These are phyloP conservation scores for Andricus curvator DNA, from an alignment of 2,888 invertebrate species.

Conservation along the genomic window DNA sequence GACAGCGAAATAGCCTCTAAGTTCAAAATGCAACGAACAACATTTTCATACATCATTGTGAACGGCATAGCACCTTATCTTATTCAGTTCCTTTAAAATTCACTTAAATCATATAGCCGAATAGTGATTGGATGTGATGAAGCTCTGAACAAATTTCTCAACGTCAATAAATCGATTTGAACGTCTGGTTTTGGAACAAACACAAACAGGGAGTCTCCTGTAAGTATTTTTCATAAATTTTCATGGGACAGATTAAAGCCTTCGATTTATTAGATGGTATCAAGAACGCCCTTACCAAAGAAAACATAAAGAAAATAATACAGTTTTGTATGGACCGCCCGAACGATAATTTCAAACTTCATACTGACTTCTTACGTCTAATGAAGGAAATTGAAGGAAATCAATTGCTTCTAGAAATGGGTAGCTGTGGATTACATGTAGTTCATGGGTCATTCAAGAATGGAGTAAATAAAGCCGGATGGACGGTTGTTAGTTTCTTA, in stretches of 20 bases:
- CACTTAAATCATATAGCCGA: constrained; percentile 17
- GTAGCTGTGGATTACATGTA: constrained; percentile 65
- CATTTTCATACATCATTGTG: too few species aligned
- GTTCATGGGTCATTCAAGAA: constrained; percentile 66
- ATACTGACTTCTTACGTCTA: constrained; percentile 33
- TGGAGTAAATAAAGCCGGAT: constrained; percentile 56
- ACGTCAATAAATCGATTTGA: too few species aligned
- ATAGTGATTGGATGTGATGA: constrained; percentile 56
- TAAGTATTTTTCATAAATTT: constrained; percentile 58
- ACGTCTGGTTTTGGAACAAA: too few species aligned
- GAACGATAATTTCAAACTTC: constrained; percentile 45
- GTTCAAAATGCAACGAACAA: too few species aligned
- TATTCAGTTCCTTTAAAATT: too few species aligned
- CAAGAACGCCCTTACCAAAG: constrained; percentile 13
- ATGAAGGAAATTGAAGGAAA: constrained; percentile 39
- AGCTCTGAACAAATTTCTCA: constrained; percentile 49
- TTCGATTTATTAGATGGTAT: constrained; percentile 28
- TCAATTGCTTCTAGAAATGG: constrained; percentile 59
- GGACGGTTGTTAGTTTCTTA: constrained; percentile 53
- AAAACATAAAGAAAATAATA: neutral
- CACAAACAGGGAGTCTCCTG: too few species aligned
- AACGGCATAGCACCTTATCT: too few species aligned
- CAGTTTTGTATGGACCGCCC: constrained; percentile 42
- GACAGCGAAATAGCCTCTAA: too few species aligned
- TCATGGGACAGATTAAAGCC: constrained; percentile 46